Base-by-base conservation (phyloP, 2,888 invertebrate genomes). In the Parascotia fuliginaria region DNA sequence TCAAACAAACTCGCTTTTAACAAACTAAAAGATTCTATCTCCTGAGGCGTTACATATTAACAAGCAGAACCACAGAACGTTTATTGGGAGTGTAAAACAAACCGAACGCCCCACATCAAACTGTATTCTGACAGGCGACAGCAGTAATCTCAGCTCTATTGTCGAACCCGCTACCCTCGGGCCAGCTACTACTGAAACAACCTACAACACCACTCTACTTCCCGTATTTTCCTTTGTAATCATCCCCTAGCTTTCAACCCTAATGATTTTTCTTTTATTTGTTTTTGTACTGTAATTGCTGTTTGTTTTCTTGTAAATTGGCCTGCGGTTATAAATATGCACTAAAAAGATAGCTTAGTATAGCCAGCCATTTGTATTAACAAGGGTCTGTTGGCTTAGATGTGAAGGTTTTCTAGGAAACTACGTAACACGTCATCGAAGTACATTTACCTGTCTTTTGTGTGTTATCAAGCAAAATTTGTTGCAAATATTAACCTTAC, bases 271-370 rank as follows among this genome's bases (percentile, higher is more conserved):
- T 87, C 87, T 72, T 79, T 76, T 91, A 85, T 91, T 91, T 91
- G 90, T 90, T 91, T 91, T 90, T 87, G 87, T 89, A 80, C 77
- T 72, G 83, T 90, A 90, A 91, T 91, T 91, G 87, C 75, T 90
- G 88, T 89, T 89, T 87, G 85, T 88, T 87, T 89, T 84, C 85
- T 82, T 78, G 81, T 83, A 81, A 83, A 88, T 87, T 85, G 87
- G 81, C 54, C 83, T 80, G 87, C 77, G 85, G 83, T 78, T 74
- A 77, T 81, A 78, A 79, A 79, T 82, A 79, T 78, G 75, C 72
- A 59, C 65, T 61, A 57, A 62, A 55, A 63, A 64, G 47, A 53
- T 49, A 55, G 62, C 56, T 67, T 60, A 61, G 62, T 55, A 65
- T 59, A 61, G 58, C n/a, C n/a, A n/a, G n/a, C 44, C 40, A 32